phyloP scores from a whole-genome alignment of 2,888 invertebrate species.

The Pollenia amentaria region DNA sequence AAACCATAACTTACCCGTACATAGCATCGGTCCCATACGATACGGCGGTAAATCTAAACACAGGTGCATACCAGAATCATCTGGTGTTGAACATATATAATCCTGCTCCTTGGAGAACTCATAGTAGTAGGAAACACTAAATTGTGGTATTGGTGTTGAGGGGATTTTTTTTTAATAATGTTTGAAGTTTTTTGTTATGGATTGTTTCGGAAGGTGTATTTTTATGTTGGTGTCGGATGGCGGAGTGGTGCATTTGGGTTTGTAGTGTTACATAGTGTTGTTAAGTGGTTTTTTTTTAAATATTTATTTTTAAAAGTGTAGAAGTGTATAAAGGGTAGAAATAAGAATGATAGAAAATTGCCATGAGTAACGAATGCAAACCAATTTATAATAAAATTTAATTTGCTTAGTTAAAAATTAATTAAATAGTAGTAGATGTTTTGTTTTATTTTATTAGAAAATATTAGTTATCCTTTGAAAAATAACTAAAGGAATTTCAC shows the following conservation, averaged over 20 bases:
- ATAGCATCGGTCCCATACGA: conserved; percentile 89
- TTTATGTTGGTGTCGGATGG: conserved; percentile 2
- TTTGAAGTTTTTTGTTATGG: conserved; percentile 32
- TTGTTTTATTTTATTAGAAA: conserved; percentile 48
- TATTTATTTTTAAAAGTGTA: conserved; percentile 14
- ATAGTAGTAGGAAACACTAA: conserved; percentile 92
- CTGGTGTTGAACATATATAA: conserved; percentile 97
- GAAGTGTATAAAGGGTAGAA: conserved; percentile 43
- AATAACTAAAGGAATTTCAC: conserved; percentile 69
- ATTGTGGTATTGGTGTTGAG: conserved; percentile 52
- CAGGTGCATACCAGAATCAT: conserved; percentile 97
- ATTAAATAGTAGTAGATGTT: conserved; percentile 47
- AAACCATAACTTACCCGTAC: conserved; percentile 87
- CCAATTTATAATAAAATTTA: conserved; percentile 46
- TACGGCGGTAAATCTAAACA: conserved; percentile 94
- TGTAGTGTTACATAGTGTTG: conserved; percentile 23
- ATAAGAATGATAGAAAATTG: conserved; percentile 60
- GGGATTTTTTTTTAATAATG: conserved; percentile 19
- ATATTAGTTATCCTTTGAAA: conserved; percentile 62
- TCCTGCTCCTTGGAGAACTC: conserved; percentile 95
- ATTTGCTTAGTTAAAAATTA: conserved; percentile 44
- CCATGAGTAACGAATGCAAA: conserved; percentile 55
- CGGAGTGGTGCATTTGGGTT: conserved; percentile 27
- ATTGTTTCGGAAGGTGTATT: conserved; percentile 27
- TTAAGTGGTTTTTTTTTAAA: conserved; percentile 25